Evolutionary conservation across 2,113 vertebrate species (phyloP).

Genomic region (Siniperca knerii): DNA sequence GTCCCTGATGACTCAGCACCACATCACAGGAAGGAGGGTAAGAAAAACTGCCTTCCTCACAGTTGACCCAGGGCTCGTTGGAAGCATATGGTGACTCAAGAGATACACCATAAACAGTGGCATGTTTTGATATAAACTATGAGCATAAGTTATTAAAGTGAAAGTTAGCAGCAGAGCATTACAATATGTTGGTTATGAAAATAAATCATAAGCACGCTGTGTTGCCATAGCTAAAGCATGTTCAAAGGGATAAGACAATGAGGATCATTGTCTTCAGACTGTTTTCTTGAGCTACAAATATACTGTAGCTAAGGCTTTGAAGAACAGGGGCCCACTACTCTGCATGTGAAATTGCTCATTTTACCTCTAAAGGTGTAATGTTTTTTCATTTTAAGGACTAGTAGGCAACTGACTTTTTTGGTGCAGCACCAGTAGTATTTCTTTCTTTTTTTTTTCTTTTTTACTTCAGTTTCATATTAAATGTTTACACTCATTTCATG

Average conservation of each 20-base stretch:
- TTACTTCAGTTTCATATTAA: background rate
- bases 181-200: background rate
- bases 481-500: background rate
- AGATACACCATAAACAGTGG: slow-evolving; percentile 19
- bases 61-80: slow-evolving; percentile 24
- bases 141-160: slow-evolving; percentile 30
- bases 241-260: background rate
- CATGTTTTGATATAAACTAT: slow-evolving; percentile 17
- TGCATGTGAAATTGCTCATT: slow-evolving; percentile 3
- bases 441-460: too few relatives aligned
- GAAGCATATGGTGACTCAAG: slow-evolving; percentile 29
- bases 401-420: background rate
- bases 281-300: slow-evolving; percentile 6
- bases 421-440: background rate
- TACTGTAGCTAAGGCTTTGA: background rate
- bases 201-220: background rate
- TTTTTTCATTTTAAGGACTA: background rate
- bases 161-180: slow-evolving; percentile 15
- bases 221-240: background rate
- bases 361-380: background rate
- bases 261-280: background rate
- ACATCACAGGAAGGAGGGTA: slow-evolving; percentile 90
- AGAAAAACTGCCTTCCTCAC: slow-evolving; percentile 14
- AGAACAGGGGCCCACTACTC: background rate
- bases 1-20: slow-evolving; percentile 67